phyloP scores from a whole-genome alignment of 2,888 invertebrate species.

The Aspidiotus destructor region DNA sequence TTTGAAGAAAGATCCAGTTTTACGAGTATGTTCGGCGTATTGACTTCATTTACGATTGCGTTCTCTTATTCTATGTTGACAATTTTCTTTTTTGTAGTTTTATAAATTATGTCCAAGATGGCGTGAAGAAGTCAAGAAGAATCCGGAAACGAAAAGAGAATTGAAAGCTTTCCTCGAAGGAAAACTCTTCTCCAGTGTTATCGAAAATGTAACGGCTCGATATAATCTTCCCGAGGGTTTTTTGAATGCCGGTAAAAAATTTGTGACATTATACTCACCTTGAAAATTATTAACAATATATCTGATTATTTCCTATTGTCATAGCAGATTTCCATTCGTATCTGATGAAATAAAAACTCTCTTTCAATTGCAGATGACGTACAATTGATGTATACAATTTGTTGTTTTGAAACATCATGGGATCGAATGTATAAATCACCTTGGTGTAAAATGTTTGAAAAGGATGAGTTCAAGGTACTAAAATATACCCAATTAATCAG shows the following conservation, averaged over 20 bases:
- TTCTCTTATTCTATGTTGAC: conserved; percentile 25
- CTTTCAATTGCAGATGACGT: conserved; percentile 47
- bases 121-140: conserved; percentile 58
- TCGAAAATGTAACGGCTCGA: conserved; percentile 51
- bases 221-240: conserved; percentile 49
- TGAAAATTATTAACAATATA: background rate
- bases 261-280: background rate
- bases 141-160: conserved; percentile 53
- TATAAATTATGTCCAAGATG: conserved; percentile 66
- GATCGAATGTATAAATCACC: conserved; percentile 52
- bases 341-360: conserved; percentile 1
- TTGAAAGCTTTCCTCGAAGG: conserved; percentile 48
- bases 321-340: background rate
- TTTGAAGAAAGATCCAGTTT: conserved; percentile 53
- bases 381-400: conserved; percentile 58
- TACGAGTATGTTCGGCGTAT: conserved; percentile 50
- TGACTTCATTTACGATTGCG: background rate
- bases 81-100: conserved; percentile 52
- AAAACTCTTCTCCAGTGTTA: conserved; percentile 49
- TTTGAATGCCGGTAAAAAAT: conserved; percentile 48
- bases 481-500: background rate
- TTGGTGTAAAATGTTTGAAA: conserved; percentile 63
- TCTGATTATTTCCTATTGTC: background rate
- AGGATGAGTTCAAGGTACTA: conserved; percentile 49
- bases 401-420: conserved; percentile 79